phyloP scores from a whole-genome alignment of 2,888 invertebrate species.

The Agriotes lineatus region DNA sequence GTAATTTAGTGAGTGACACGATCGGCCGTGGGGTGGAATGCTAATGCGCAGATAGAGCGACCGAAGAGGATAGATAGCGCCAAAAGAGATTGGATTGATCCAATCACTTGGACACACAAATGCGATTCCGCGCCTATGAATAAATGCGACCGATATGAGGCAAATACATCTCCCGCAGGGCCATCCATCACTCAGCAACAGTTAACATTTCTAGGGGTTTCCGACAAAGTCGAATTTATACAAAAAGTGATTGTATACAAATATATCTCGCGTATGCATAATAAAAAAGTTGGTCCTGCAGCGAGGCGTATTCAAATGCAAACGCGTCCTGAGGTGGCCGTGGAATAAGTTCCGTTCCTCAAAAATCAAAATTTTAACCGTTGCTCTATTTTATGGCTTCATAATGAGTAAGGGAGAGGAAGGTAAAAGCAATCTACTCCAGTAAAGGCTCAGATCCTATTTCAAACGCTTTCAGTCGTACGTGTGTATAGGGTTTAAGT shows the following conservation, averaged over 20 bases:
- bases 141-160: conserved; percentile 59
- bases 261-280: background rate
- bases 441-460: conserved; percentile 47
- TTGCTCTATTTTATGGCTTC: conserved; percentile 28
- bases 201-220: conserved; percentile 45
- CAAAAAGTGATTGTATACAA: conserved; percentile 12
- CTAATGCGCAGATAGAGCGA: conserved; percentile 53
- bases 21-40: conserved; percentile 50
- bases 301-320: too few relatives aligned
- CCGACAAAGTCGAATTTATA: conserved; percentile 14
- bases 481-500: conserved; percentile 53
- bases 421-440: conserved; percentile 48
- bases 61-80: conserved; percentile 51
- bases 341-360: too few relatives aligned
- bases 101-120: conserved; percentile 60
- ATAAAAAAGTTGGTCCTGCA: conserved; percentile 1
- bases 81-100: conserved; percentile 59
- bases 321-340: too few relatives aligned
- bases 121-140: conserved; percentile 58
- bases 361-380: too few relatives aligned
- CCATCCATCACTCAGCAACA: conserved; percentile 54
- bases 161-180: conserved; percentile 55
- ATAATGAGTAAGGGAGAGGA: conserved; percentile 39
- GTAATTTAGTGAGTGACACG: conserved; percentile 51
- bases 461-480: conserved; percentile 48